These are phyloP conservation scores for Plebejus melissa DNA, from an alignment of 2,888 invertebrate species.

Conservation along the genomic window DNA sequence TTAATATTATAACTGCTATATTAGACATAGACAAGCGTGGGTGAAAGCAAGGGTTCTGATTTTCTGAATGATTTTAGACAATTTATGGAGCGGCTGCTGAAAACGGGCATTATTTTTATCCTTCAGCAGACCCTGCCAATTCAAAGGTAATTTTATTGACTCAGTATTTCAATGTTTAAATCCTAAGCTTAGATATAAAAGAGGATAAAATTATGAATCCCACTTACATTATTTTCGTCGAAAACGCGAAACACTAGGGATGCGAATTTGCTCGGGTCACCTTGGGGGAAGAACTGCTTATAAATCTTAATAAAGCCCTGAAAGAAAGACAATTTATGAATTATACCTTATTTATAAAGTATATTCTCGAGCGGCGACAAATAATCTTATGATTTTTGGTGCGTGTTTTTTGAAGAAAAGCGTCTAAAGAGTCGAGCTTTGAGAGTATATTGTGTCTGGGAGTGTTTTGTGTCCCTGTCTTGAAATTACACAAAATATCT, in stretches of 20 bases:
- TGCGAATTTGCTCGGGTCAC: constrained; percentile 99
- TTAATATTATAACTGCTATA: too few species aligned
- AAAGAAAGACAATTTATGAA: constrained; percentile 42
- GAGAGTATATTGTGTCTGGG: not conserved
- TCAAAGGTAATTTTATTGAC: too few species aligned
- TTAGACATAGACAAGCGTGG: too few species aligned
- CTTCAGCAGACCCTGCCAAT: too few species aligned
- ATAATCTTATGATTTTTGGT: not conserved
- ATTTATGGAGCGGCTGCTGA: too few species aligned
- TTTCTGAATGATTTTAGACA: too few species aligned
- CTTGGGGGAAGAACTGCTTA: constrained; percentile 99
- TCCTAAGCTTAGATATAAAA: not conserved
- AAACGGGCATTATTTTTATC: too few species aligned
- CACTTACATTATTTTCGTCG: constrained; percentile 98
- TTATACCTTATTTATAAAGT: constrained; percentile 7
- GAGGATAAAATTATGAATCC: constrained; percentile 24
- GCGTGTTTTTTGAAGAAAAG: not conserved
- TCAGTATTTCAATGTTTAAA: not conserved
- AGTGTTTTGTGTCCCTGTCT: not conserved
- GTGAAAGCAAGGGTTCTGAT: too few species aligned
- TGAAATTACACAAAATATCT: too few species aligned
- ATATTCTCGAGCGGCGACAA: not conserved
- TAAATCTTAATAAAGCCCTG: constrained; percentile 99
- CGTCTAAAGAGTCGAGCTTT: too few species aligned
- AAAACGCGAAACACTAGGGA: constrained; percentile 98